Evolutionary conservation across 2,797 vertebrate genomes (phyloP).

Genomic region (Oryzias sinensis): DNA sequence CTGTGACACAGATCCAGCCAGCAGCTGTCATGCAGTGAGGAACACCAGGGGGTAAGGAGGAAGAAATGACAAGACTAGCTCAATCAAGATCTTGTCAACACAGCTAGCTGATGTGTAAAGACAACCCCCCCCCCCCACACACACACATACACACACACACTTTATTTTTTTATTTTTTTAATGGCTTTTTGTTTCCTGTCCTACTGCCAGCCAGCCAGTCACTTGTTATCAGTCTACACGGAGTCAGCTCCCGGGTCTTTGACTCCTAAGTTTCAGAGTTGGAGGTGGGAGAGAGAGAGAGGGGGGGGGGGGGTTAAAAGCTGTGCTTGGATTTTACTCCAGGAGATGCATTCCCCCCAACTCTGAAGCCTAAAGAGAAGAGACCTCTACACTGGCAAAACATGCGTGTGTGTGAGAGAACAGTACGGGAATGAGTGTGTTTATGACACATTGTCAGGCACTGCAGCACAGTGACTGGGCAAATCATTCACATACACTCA

Average conservation of each 20-base stretch:
- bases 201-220: conserved; percentile 67
- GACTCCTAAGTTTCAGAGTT: conserved; percentile 55
- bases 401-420: conserved; percentile 24
- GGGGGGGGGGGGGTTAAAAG: conserved; percentile 50
- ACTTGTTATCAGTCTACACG: conserved; percentile 68
- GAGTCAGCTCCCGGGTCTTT: conserved; percentile 65
- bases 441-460: conserved; percentile 59
- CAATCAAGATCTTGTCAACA: conserved; percentile 82
- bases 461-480: conserved; percentile 57
- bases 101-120: conserved; percentile 76
- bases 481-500: conserved; percentile 48
- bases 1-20: conserved; percentile 71
- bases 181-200: conserved; percentile 69
- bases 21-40: conserved; percentile 69
- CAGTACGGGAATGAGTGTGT: conserved; percentile 51
- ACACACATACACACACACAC: conserved; percentile 55
- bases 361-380: conserved; percentile 62
- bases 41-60: conserved; percentile 74
- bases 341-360: conserved; percentile 63
- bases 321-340: conserved; percentile 59
- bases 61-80: conserved; percentile 79
- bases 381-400: conserved; percentile 41
- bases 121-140: conserved; percentile 70
- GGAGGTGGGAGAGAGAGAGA: conserved; percentile 16
- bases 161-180: conserved; percentile 33